These are phyloP conservation scores for Melanotaenia pygmaea DNA, from an alignment of 2,797 vertebrate species.

Conservation along the genomic window DNA sequence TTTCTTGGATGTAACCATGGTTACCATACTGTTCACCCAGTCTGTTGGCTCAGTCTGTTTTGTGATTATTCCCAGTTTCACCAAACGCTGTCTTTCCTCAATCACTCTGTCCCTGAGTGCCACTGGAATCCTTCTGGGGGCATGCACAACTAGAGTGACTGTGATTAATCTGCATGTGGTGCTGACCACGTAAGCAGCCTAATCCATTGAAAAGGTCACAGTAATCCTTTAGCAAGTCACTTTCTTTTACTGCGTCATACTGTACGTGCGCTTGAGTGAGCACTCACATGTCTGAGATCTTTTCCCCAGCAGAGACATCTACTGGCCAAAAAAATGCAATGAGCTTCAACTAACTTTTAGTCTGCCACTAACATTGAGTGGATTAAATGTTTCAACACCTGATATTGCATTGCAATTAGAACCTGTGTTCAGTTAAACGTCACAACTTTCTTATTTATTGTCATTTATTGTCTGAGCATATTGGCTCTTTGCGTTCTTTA, in stretches of 20 bases:
- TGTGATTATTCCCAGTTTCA: background rate
- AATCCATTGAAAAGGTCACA: background rate
- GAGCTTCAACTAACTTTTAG: background rate
- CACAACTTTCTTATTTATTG: background rate
- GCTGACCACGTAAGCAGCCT: constrained; percentile 7
- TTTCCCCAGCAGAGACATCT: background rate
- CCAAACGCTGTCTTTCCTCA: background rate
- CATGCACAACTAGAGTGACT: background rate
- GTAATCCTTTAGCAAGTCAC: constrained; percentile 8
- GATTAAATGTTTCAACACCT: background rate
- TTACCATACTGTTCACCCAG: background rate
- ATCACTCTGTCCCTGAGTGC: constrained; percentile 7
- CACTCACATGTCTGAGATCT: background rate
- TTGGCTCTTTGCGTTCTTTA: too few relatives aligned
- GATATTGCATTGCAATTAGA: background rate
- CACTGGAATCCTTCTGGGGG: constrained; percentile 1
- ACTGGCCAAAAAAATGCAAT: background rate
- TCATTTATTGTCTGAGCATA: background rate
- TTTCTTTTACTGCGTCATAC: too few relatives aligned
- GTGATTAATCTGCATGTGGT: background rate
- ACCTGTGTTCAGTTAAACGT: background rate
- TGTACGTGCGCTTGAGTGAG: too few relatives aligned
- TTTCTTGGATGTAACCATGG: background rate
- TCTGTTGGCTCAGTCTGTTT: constrained; percentile 7
- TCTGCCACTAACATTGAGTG: background rate